phyloP scores from a whole-genome alignment of 2,797 vertebrate species.

The Smutsia temminckii region DNA sequence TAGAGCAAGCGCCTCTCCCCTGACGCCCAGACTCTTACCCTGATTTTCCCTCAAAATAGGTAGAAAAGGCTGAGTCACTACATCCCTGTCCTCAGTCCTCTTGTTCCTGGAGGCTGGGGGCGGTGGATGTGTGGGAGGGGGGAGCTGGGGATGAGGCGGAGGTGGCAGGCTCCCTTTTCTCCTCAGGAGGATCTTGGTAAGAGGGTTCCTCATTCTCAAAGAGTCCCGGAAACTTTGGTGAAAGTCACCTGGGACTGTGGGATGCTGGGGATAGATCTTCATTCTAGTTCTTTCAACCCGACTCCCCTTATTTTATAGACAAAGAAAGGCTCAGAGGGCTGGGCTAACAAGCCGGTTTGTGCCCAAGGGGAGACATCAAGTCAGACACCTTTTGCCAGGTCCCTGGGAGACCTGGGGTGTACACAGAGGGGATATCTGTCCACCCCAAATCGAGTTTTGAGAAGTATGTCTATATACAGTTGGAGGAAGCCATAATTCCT shows the following conservation, averaged over 20 bases:
- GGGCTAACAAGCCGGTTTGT: too few relatives aligned
- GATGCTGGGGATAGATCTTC: neutral
- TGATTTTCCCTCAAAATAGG: neutral
- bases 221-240: neutral
- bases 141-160: too few relatives aligned
- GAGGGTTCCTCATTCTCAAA: neutral
- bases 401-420: neutral
- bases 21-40: neutral
- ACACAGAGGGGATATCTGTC: accelerated
- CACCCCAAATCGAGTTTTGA: neutral
- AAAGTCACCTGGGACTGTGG: neutral
- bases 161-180: too few relatives aligned
- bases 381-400: neutral
- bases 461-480: neutral
- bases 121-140: neutral
- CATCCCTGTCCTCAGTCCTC: accelerated
- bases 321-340: neutral
- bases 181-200: neutral
- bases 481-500: neutral
- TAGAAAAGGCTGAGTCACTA: neutral
- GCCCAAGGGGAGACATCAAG: neutral
- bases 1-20: neutral
- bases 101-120: neutral
- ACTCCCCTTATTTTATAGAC: neutral
- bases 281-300: neutral